These are phyloP conservation scores for Colistium nudipinnis DNA, from an alignment of 2,113 vertebrate genomes.

Conservation along the genomic window DNA sequence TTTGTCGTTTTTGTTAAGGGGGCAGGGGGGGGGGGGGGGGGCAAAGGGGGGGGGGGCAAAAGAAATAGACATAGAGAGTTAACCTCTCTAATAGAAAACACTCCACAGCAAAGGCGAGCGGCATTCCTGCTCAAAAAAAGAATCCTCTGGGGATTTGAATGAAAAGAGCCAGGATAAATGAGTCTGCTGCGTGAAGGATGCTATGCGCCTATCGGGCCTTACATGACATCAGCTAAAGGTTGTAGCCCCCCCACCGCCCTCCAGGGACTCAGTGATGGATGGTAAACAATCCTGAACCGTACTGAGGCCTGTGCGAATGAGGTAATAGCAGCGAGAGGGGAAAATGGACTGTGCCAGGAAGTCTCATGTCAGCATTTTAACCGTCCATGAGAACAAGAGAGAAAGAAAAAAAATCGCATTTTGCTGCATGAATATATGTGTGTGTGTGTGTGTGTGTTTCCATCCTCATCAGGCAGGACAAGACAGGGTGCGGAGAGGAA, in stretches of 20 bases:
- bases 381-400: constrained; percentile 48
- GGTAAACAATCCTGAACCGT: constrained; percentile 57
- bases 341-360: constrained; percentile 65
- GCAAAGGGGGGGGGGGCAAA: constrained; percentile 65
- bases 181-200: constrained; percentile 47
- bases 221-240: constrained; percentile 51
- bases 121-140: constrained; percentile 32
- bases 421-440: constrained; percentile 30
- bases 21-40: too few species aligned
- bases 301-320: constrained; percentile 60
- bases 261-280: constrained; percentile 66
- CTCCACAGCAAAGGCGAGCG: constrained; percentile 36
- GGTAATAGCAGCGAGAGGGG: constrained; percentile 61
- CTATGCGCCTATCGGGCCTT: constrained; percentile 29
- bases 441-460: constrained; percentile 16
- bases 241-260: too few species aligned
- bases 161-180: constrained; percentile 56
- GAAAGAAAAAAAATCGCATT: constrained; percentile 15
- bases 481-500: constrained; percentile 50
- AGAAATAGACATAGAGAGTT: constrained; percentile 55
- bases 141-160: constrained; percentile 58
- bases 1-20: constrained; percentile 70
- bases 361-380: constrained; percentile 69
- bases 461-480: constrained; percentile 43
- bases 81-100: constrained; percentile 68